Percentiles rank a stretch among this genome's conserved stretches.
These are phyloP conservation scores for Sinocyclocheilus anshuiensis DNA, from an alignment of 2,113 vertebrate species.

Conservation along the genomic window DNA sequence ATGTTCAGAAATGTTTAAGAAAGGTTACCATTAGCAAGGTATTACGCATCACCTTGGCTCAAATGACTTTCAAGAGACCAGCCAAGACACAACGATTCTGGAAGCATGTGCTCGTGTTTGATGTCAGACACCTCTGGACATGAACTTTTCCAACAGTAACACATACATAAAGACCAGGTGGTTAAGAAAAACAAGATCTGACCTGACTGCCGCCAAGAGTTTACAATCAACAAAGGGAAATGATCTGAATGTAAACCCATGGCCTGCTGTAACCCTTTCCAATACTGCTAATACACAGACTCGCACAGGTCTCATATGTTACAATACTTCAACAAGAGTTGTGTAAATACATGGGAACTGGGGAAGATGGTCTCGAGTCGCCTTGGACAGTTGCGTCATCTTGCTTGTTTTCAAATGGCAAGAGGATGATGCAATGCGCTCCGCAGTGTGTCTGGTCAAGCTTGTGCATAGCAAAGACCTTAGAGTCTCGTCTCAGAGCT, in stretches of 20 bases:
- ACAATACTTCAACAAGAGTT: conserved; percentile 30
- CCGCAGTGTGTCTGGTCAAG: conserved; percentile 31
- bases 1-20: background rate
- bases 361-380: conserved; percentile 1
- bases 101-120: conserved; percentile 67
- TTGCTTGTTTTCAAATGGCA: conserved; percentile 38
- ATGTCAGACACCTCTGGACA: conserved; percentile 65
- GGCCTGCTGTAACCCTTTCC: background rate
- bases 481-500: conserved; percentile 17
- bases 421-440: conserved; percentile 21
- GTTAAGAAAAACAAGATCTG: conserved; percentile 28
- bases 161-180: conserved; percentile 23
- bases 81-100: conserved; percentile 49
- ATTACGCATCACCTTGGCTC: background rate
- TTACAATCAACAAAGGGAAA: conserved; percentile 24
- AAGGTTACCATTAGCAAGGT: conserved; percentile 30
- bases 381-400: conserved; percentile 27
- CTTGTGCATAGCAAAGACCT: conserved; percentile 25
- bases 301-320: background rate
- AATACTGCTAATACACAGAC: background rate
- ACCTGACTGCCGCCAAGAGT: background rate
- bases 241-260: background rate
- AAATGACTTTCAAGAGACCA: no score
- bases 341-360: conserved; percentile 31
- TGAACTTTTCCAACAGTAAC: conserved; percentile 35